Evolutionary conservation across 2,888 invertebrate genomes (phyloP), one percentile per base, ranked within the genome.

Genomic region (Sisyra terminalis): DNA sequence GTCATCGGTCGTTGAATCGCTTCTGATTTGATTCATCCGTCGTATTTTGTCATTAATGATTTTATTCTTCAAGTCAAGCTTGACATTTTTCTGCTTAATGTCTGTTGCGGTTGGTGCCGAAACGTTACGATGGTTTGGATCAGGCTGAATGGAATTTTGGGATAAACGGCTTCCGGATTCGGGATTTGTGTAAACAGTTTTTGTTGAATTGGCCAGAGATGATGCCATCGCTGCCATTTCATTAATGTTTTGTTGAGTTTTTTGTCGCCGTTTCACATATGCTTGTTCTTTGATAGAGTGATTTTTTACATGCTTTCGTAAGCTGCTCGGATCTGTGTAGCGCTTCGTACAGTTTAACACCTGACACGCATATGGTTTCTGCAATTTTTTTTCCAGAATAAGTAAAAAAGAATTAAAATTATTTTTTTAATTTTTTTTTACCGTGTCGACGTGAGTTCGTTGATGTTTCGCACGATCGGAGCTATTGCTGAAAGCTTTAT

Each of bases 381-480:
- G 67, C 29, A 65, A 64, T 45, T 35, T 11, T n/a, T 9, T 34
- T 15, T 10, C 9, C 3, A 16, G n/a, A 16, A 36, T 16, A 18
- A 29, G 13, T 10, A 42, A 39, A 16, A 45, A 39, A 44, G 38
- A 30, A 43, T 41, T 16, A 8, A 41, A 8, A 31, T 39, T 1
- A 1, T 32, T 9, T 13, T 36, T n/a, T n/a, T n/a, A 17, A 8
- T 2, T 35, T 41, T 34, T 44, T 73, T 80, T 76, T 70, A 97
- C 96, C 59, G 93, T 90, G 64, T 96, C 94, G 52, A 93, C 92
- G 65, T 98, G 98, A 1, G 97, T 98, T 52, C 97, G 69, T 66
- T 97, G 96, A 65, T 98, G 98, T 63, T 98, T 98, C 6, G 97
- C 97, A 41, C 97, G 69, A 60, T 98, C 98, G 1, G 94, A 96